These are phyloP conservation scores for Apotomis betuletana DNA, from an alignment of 2,888 invertebrate species.

Conservation along the genomic window DNA sequence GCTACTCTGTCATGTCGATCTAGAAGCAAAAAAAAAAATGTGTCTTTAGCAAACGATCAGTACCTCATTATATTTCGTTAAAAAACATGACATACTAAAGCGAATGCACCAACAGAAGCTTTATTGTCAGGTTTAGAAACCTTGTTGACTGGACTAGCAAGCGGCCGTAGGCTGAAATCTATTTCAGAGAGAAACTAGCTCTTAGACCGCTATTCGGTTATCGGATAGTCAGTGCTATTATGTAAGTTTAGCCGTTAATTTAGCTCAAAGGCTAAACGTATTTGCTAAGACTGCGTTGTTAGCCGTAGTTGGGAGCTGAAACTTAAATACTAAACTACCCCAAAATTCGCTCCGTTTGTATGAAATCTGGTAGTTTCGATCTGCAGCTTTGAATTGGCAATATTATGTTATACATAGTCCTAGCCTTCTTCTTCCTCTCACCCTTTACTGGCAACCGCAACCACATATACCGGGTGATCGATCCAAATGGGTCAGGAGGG, in stretches of 20 bases:
- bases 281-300: conserved; percentile 7
- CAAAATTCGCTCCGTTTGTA: not conserved
- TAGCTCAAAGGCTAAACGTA: conserved; percentile 10
- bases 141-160: not conserved
- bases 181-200: conserved; percentile 32
- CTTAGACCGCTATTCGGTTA: conserved; percentile 6
- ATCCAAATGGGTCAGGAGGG: too few relatives aligned
- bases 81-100: too few relatives aligned
- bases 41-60: too few relatives aligned
- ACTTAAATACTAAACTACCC: not conserved
- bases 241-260: conserved; percentile 18
- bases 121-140: not conserved
- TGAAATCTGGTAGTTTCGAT: not conserved
- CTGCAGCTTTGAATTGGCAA: not conserved
- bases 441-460: too few relatives aligned
- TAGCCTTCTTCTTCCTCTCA: too few relatives aligned
- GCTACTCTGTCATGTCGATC: too few relatives aligned
- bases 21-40: too few relatives aligned
- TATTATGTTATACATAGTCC: not conserved
- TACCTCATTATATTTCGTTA: too few relatives aligned
- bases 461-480: too few relatives aligned
- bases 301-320: not conserved
- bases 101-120: not conserved
- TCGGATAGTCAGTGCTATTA: conserved; percentile 11
- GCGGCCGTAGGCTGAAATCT: conserved; percentile 24